Evolutionary conservation across 2,888 invertebrate species (phyloP).

Genomic region (Coelogynopora nodosa): DNA sequence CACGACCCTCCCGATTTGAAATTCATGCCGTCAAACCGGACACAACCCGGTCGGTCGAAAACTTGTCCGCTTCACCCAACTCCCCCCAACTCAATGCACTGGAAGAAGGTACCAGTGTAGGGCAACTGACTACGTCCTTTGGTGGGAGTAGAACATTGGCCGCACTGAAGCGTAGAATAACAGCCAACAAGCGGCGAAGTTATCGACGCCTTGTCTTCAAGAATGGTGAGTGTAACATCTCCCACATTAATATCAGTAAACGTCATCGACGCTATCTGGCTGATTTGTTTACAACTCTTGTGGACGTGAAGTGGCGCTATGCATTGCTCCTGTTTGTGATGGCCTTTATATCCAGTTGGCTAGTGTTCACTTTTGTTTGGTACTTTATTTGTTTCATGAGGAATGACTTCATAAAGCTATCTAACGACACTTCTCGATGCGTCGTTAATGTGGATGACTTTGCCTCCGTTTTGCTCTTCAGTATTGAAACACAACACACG

Average conservation of each 20-base stretch:
- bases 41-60: too few species aligned
- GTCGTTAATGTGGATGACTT: conserved; percentile 80
- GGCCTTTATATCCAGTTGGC: conserved; percentile 76
- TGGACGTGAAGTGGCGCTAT: conserved; percentile 65
- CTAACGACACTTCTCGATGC: conserved; percentile 85
- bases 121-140: too few species aligned
- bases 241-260: conserved; percentile 89
- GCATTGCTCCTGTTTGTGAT: conserved; percentile 63
- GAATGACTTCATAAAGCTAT: conserved; percentile 56
- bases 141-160: too few species aligned
- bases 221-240: conserved; percentile 95
- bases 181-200: neutral
- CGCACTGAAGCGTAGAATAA: neutral
- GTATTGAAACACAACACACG: conserved; percentile 92
- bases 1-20: too few species aligned
- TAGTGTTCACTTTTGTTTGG: conserved; percentile 86
- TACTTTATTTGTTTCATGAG: conserved; percentile 82
- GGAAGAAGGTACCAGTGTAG: too few species aligned
- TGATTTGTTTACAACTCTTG: conserved; percentile 65
- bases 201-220: conserved; percentile 80
- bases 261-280: conserved; percentile 85
- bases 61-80: too few species aligned
- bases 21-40: too few species aligned
- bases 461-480: conserved; percentile 88
- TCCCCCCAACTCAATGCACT: too few species aligned